phyloP scores from a whole-genome alignment of 2,888 invertebrate genomes.

The Masnerella sp. region DNA sequence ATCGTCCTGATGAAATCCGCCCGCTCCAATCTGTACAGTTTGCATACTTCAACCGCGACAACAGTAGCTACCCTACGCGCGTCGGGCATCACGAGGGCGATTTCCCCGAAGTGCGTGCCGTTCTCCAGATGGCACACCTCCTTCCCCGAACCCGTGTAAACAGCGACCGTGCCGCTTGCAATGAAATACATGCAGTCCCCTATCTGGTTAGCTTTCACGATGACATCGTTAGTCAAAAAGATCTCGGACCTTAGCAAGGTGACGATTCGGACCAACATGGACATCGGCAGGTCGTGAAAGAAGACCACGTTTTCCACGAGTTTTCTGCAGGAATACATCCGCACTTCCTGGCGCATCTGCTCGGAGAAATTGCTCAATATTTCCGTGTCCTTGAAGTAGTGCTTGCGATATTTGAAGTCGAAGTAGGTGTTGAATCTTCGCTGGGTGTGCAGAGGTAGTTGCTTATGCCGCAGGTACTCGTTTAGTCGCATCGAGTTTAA shows the following conservation, averaged over 20 bases:
- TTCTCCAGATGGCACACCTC: slow-evolving; percentile 76
- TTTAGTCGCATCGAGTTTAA: slow-evolving; percentile 68
- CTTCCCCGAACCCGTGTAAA: slow-evolving; percentile 78
- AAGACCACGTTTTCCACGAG: slow-evolving; percentile 80
- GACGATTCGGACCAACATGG: slow-evolving; percentile 79
- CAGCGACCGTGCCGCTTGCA: slow-evolving; percentile 80
- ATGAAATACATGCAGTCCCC: slow-evolving; percentile 81
- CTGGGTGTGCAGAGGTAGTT: slow-evolving; percentile 68
- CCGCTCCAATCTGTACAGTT: slow-evolving; percentile 75
- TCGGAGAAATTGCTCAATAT: slow-evolving; percentile 71
- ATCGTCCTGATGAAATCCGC: slow-evolving; percentile 74
- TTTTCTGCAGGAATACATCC: slow-evolving; percentile 79
- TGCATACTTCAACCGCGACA: slow-evolving; percentile 76
- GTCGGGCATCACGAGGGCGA: slow-evolving; percentile 75
- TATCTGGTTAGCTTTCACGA: slow-evolving; percentile 78
- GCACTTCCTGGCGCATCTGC: slow-evolving; percentile 78
- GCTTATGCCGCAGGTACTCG: slow-evolving; percentile 73
- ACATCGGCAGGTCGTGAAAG: slow-evolving; percentile 79
- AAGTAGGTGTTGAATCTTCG: slow-evolving; percentile 70
- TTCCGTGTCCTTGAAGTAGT: slow-evolving; percentile 71
- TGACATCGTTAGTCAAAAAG: slow-evolving; percentile 80
- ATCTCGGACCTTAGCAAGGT: slow-evolving; percentile 79
- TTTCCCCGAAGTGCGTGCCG: slow-evolving; percentile 78
- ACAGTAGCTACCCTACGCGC: slow-evolving; percentile 75
- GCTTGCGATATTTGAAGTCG: slow-evolving; percentile 71